Base-by-base conservation (phyloP, 2,113 vertebrate species). In the Lontra canadensis region DNA sequence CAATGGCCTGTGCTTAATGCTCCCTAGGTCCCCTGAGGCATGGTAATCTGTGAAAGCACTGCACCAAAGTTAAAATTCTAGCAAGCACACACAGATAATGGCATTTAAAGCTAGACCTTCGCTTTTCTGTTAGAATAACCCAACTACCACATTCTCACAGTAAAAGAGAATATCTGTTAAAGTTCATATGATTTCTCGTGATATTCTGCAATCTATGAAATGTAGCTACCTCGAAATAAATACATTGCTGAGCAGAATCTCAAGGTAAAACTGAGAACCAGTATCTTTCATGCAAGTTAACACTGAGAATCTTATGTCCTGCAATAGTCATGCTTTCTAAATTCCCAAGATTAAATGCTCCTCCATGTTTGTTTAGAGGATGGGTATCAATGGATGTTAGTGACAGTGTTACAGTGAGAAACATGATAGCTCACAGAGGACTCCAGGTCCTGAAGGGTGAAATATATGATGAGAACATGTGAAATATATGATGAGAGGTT, bases 1-100 rank as follows among this genome's bases (percentile, higher is more conserved):
- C 98, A 98, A 42, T 95, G 96, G 49, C 67, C 96, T 97, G 97
- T 97, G 71, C 80, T 93, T 98, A 97, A 97, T 90, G 52, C 57
- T 98, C 88, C 94, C 96, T 88, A 4, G 69, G 47, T 79, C 88
- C 67, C 96, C 97, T 67, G 44, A 92, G 87, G 87, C 83, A 93
- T 94, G 90, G 90, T 96, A 96, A 98, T 98, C 67, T 97, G 69
- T 96, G 97, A 97, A 98, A 97, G 93, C 80, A 95, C 73, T 84
- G 63, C 90, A 94, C 97, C 96, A 96, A 97, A 98, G 91, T 97
- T 97, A 98, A 98, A 98, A 98, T 67, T 26, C 69, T 82, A 97
- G 79, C 31, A 95, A 59, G 95, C 61, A 23, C 39, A 44, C 44
- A 98, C 59, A 95, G 95, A 96, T 61, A 92, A 96, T 44, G 25